Evolutionary conservation across 2,888 invertebrate species (phyloP), one percentile per base, ranked within the genome.

Genomic region (Agapostemon virescens): DNA sequence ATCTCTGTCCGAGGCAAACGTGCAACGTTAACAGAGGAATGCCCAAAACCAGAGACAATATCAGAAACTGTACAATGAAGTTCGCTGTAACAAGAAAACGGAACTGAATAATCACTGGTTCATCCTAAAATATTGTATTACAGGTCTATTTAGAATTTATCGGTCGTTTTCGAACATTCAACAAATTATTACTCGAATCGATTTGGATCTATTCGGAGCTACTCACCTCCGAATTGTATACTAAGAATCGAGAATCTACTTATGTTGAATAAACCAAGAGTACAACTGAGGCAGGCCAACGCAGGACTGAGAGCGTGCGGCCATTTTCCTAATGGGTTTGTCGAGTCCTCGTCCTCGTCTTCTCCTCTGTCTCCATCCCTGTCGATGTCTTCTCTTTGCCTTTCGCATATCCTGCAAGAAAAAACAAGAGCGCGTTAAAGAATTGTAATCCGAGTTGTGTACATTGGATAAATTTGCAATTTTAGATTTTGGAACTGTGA

Each of bases 21-120:
- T 97, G 97, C 69, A 98, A 94, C 75, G 97, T 97, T 89, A 98
- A 95, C 85, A 98, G 92, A 9, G 98, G 98, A 90, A 98, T 96
- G 77, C 97, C 97, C 90, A 97, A 94, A 74, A 97, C 93, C 84
- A 97, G 92, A 17, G 98, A 97, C 87, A 98, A 94, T 88, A 98
- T 94, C 86, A 97, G 94, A 93, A 98, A 98, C 93, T 98, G 98
- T 89, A 98, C 94, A 89, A 98, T 95, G 93, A 98, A 98, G 93
- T 96, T 96, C 79, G 96, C 97, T 95, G 94, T 63, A 94, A 94
- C 58, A 73, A 61, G 84, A 85, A 83, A 77, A 1, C 15, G 30
- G 17, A 61, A 61, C 30, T 9, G 20, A 30, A 6, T 55, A n/a
- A n/a, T n/a, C n/a, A n/a, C n/a, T n/a, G 26, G 26, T 26, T 55